These are phyloP conservation scores for Ibidorhyncha struthersii DNA, from an alignment of 2,113 vertebrate genomes.

Conservation along the genomic window DNA sequence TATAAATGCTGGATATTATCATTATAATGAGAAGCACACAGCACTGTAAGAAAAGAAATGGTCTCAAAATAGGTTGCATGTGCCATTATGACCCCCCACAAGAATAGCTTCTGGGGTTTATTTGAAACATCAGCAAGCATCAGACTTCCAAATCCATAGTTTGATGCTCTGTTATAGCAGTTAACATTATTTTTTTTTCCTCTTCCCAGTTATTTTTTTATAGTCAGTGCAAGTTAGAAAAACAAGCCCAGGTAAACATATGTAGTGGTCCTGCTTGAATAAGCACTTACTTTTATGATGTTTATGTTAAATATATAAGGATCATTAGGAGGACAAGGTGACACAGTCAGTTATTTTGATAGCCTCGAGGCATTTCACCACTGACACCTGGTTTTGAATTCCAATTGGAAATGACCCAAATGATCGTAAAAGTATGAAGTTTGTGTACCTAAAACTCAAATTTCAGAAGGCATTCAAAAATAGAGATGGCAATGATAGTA, in stretches of 20 bases:
- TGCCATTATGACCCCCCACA: conserved; percentile 12
- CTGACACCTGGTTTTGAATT: conserved; percentile 67
- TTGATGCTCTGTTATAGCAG: background rate
- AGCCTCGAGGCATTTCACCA: conserved; percentile 68
- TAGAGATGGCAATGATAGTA: background rate
- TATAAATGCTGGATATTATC: conserved; percentile 62
- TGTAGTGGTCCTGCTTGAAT: conserved; percentile 74
- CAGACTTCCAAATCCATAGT: conserved; percentile 16
- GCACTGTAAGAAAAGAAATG: conserved; percentile 51
- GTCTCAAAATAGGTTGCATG: conserved; percentile 44
- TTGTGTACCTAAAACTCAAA: conserved; percentile 6
- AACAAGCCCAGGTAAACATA: conserved; percentile 71
- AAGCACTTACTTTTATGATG: conserved; percentile 73
- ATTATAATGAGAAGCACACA: conserved; percentile 52
- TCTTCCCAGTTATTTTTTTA: conserved; percentile 33
- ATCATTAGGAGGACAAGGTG: conserved; percentile 78
- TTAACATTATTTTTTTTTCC: background rate
- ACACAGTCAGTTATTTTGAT: conserved; percentile 69
- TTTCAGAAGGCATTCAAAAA: background rate
- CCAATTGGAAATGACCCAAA: conserved; percentile 62
- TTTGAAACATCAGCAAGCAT: conserved; percentile 26
- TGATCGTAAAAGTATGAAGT: background rate
- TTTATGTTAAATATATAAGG: conserved; percentile 72
- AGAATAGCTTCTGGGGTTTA: conserved; percentile 52
- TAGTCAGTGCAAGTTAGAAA: conserved; percentile 47